Evolutionary conservation across 1,140 invertebrate genomes (phyloP).

Genomic region (Drosophila yakuba): DNA sequence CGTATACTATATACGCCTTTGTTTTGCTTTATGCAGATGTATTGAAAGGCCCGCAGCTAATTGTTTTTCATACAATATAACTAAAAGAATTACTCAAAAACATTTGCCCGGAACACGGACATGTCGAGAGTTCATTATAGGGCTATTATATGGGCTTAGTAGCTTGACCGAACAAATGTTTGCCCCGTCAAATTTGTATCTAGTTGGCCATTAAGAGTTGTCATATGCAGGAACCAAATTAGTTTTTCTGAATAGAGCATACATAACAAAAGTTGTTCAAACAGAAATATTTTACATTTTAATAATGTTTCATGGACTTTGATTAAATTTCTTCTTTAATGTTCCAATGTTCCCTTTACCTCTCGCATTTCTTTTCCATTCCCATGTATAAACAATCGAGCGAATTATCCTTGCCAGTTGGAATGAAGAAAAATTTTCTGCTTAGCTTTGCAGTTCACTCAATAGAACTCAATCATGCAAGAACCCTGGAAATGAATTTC

Average conservation of each 20-base stretch:
- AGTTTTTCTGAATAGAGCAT: background rate
- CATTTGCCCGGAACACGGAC: conserved; percentile 21
- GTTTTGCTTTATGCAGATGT: conserved; percentile 2
- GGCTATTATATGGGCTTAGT: conserved; percentile 1
- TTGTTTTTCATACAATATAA: conserved; percentile 35
- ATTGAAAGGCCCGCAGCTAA: conserved; percentile 38
- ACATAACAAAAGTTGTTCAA: background rate
- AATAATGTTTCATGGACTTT: too few species aligned
- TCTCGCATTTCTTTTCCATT: background rate
- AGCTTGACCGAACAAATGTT: background rate
- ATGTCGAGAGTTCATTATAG: conserved; percentile 13
- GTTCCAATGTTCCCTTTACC: background rate
- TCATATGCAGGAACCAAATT: background rate
- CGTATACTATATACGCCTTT: conserved; percentile 15
- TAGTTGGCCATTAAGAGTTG: background rate
- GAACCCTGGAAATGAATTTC: conserved; percentile 32
- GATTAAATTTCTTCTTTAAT: too few species aligned
- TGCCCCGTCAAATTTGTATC: background rate
- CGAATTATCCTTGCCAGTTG: conserved; percentile 29
- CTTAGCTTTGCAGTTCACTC: conserved; percentile 32
- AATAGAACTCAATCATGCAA: conserved; percentile 60
- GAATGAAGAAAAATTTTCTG: conserved; percentile 27
- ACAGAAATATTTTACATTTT: too few species aligned
- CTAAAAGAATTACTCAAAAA: conserved; percentile 31
- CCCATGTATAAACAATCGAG: conserved; percentile 14